Conservation (phyloP, 2,797 vertebrate genomes). For the Anolis apletophallus region DNA sequence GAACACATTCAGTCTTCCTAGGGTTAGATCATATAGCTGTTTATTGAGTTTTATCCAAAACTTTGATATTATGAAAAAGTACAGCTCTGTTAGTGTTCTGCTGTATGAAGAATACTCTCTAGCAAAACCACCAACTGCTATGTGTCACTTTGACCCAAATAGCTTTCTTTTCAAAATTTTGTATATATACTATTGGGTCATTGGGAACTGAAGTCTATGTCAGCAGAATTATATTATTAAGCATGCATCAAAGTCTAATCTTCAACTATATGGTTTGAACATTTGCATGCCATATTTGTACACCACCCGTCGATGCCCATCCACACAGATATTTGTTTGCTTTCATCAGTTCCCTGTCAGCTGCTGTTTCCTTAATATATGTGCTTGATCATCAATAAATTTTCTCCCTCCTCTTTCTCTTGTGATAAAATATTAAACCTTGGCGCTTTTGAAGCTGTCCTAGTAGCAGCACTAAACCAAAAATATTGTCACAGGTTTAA, state of each 20-base stretch:
- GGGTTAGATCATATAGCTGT: neutral
- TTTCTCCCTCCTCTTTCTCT: neutral
- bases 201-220: neutral
- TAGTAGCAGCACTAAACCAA: neutral
- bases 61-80: neutral
- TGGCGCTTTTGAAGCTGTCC: constrained; percentile 18
- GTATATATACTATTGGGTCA: neutral
- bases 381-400: constrained; percentile 18
- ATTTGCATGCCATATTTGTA: constrained; percentile 12
- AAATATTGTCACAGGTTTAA: neutral
- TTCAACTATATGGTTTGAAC: neutral
- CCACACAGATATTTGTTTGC: constrained; percentile 11
- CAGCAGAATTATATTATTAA: neutral
- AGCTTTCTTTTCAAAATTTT: neutral
- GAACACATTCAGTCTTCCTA: neutral
- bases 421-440: constrained; percentile 3
- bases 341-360: neutral
- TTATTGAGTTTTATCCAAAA: neutral
- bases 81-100: neutral
- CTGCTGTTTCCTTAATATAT: constrained; percentile 15
- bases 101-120: neutral
- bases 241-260: neutral
- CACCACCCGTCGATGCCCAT: constrained; percentile 25
- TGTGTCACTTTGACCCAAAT: neutral
- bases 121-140: neutral